These are phyloP conservation scores for Linyphia triangularis DNA, from an alignment of 2,888 invertebrate species.

Conservation along the genomic window DNA sequence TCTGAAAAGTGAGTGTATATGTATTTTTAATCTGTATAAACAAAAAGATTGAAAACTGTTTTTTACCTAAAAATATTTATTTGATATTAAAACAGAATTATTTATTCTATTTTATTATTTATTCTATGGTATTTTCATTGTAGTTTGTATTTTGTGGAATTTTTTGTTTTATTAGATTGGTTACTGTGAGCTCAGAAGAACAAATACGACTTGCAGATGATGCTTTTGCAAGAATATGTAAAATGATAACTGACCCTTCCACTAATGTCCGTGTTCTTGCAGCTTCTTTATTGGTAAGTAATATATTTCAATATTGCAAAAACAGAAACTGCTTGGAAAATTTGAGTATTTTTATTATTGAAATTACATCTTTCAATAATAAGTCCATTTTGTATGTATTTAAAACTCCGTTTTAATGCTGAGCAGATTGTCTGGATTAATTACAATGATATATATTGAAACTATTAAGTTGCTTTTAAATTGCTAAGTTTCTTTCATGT, in stretches of 20 bases:
- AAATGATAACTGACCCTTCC: conserved; percentile 94
- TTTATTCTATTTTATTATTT: not conserved
- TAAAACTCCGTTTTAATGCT: too few relatives aligned
- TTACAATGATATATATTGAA: too few relatives aligned
- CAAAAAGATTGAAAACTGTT: not conserved
- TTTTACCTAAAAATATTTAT: not conserved
- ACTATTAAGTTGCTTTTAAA: not conserved
- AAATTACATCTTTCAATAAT: too few relatives aligned
- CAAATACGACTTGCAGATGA: conserved; percentile 95
- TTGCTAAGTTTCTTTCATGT: not conserved
- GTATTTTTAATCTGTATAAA: not conserved
- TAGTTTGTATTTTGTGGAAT: not conserved
- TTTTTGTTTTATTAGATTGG: conserved; percentile 82
- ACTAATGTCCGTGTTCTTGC: conserved; percentile 85
- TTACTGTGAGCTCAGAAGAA: conserved; percentile 87
- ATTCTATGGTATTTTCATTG: not conserved
- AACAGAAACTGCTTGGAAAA: not conserved
- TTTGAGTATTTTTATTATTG: not conserved
- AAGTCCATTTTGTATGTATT: too few relatives aligned
- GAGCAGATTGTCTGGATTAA: too few relatives aligned
- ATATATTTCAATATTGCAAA: not conserved
- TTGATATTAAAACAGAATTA: too few relatives aligned
- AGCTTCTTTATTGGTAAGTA: conserved; percentile 77
- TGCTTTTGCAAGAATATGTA: conserved; percentile 96
- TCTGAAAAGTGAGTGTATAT: conserved; percentile 89